Conservation (phyloP, 2,113 vertebrate species). For the Guaruba guarouba region DNA sequence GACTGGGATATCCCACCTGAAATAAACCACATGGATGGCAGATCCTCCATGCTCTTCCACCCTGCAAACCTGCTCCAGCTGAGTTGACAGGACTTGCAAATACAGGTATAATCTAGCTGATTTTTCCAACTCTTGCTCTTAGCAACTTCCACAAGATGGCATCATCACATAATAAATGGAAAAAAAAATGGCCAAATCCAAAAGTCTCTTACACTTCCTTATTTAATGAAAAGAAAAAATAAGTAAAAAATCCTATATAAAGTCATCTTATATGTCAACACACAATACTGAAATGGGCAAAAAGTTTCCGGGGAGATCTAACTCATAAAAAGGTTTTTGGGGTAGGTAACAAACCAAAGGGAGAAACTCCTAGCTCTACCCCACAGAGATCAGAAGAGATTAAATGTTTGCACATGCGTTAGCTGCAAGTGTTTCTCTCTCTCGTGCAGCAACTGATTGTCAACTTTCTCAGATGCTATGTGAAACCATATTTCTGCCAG, state of each 20-base stretch:
- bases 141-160: neutral
- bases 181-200: neutral
- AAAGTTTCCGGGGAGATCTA: neutral
- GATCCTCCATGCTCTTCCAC: accelerated
- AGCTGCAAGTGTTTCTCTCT: neutral
- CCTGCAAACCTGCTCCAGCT: neutral
- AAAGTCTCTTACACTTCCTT: neutral
- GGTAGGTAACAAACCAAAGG: neutral
- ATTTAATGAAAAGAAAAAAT: neutral
- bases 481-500: neutral
- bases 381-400: neutral
- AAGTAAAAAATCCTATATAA: neutral
- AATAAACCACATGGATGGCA: neutral
- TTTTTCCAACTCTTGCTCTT: neutral
- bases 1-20: neutral
- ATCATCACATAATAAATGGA: neutral
- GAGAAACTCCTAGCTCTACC: neutral
- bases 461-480: neutral
- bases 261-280: neutral
- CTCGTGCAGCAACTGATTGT: neutral
- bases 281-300: neutral
- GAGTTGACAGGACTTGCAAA: neutral
- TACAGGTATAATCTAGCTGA: accelerated
- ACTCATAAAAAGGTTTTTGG: neutral
- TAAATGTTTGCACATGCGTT: accelerated